Percentiles rank a stretch among this genome's conserved stretches.
Conservation (phyloP, 2,888 invertebrate species). For the Rhyacophila evoluta region DNA sequence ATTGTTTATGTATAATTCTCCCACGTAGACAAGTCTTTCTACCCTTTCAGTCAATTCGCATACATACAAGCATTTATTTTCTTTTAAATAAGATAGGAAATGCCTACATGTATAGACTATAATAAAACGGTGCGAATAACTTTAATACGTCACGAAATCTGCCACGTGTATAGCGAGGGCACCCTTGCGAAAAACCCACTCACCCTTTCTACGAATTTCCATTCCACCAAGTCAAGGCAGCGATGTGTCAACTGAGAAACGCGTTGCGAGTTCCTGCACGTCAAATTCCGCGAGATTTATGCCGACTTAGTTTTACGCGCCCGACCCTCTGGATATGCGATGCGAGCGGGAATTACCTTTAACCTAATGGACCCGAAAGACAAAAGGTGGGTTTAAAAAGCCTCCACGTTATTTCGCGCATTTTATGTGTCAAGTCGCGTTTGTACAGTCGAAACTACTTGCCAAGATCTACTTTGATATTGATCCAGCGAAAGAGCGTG, state of each 20-base stretch:
- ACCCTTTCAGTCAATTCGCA: too few species aligned
- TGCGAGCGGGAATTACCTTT: background rate
- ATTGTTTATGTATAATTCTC: too few species aligned
- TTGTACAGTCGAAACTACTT: background rate
- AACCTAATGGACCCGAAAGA: constrained; percentile 19
- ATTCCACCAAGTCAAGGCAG: background rate
- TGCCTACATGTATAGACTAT: background rate
- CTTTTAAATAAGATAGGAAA: background rate
- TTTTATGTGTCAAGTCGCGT: background rate
- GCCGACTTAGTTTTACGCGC: constrained; percentile 19
- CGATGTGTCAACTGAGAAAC: constrained; percentile 5
- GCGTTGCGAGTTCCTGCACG: constrained; percentile 8
- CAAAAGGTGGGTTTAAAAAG: background rate
- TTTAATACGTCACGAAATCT: constrained; percentile 16
- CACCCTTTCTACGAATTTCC: background rate
- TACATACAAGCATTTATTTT: too few species aligned
- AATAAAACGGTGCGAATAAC: background rate
- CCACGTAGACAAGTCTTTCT: too few species aligned
- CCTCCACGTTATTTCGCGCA: background rate
- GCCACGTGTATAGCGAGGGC: background rate
- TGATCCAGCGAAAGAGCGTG: background rate
- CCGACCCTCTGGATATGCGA: background rate
- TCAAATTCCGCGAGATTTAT: constrained; percentile 24
- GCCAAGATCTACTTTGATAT: background rate
- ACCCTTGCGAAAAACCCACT: background rate